A percentile compares a stretch with the other conserved stretches of the same genome.
Conservation (phyloP, 2,797 vertebrate species). For the Catamblyrhynchus diadema region DNA sequence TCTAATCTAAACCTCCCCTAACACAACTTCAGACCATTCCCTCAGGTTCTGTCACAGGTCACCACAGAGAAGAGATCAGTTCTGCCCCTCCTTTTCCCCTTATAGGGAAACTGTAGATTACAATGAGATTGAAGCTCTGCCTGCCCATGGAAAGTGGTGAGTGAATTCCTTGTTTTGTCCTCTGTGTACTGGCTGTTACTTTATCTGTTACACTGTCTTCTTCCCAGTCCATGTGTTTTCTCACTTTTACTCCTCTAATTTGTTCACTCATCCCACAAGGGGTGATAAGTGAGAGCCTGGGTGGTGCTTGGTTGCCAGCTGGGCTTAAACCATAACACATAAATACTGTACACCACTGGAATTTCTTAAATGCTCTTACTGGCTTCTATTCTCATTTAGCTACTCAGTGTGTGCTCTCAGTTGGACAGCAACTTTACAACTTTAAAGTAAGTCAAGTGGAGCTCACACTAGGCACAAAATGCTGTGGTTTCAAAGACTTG, state of each 20-base stretch:
- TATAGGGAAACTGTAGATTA: background rate
- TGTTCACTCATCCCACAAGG: background rate
- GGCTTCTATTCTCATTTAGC: conserved; percentile 39
- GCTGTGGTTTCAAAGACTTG: background rate
- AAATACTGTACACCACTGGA: background rate
- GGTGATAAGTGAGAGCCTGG: background rate
- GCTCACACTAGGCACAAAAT: background rate
- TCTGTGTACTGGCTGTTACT: background rate
- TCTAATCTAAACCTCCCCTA: fast-evolving
- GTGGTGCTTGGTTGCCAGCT: background rate
- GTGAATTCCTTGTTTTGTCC: background rate
- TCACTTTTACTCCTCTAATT: background rate
- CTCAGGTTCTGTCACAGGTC: too few relatives aligned
- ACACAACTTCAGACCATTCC: background rate
- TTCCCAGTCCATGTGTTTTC: background rate
- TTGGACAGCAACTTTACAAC: conserved; percentile 7
- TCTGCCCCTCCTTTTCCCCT: background rate
- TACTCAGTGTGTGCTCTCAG: conserved; percentile 35
- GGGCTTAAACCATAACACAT: background rate
- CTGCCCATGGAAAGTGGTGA: background rate
- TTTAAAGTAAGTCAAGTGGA: conserved; percentile 23
- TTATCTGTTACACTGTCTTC: background rate
- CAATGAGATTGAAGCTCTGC: background rate
- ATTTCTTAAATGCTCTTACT: conserved; percentile 1
- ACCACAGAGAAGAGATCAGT: too few relatives aligned